Percentiles rank a stretch among this genome's conserved stretches.
Evolutionary conservation across 2,113 vertebrate genomes (phyloP).

Genomic region (Anthoscopus minutus): DNA sequence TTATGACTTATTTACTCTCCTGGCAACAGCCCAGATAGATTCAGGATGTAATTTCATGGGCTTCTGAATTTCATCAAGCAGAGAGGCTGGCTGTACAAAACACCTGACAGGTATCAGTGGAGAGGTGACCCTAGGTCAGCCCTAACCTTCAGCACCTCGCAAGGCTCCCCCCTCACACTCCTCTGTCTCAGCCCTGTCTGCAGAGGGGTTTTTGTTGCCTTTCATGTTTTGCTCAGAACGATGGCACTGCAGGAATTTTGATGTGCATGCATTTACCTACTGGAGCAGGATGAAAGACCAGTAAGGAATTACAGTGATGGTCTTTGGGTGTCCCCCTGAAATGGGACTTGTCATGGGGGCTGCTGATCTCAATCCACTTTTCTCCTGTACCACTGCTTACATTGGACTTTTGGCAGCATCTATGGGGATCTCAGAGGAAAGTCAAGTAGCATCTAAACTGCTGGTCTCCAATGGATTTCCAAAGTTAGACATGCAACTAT

Average conservation of each 20-base stretch:
- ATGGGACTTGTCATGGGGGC: neutral
- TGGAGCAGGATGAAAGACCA: neutral
- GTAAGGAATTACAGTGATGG: neutral
- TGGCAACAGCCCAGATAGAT: neutral
- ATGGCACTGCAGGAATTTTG: neutral
- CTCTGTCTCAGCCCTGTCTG: neutral
- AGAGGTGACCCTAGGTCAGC: neutral
- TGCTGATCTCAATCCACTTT: neutral
- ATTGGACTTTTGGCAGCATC: neutral
- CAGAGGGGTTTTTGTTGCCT: neutral
- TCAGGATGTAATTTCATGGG: slow-evolving; percentile 25
- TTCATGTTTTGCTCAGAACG: neutral
- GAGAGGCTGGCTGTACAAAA: slow-evolving; percentile 1
- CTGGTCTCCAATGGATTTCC: neutral
- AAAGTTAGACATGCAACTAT: neutral
- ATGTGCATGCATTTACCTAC: neutral
- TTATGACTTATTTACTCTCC: neutral
- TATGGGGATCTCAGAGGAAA: neutral
- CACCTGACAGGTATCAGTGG: neutral
- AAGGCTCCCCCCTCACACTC: neutral
- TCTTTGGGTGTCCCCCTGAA: neutral
- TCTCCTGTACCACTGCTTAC: neutral
- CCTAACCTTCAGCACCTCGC: neutral
- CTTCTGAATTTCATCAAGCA: slow-evolving; percentile 36
- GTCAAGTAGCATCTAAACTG: neutral